These are phyloP conservation scores for Nycticryphes semicollaris DNA, from an alignment of 2,113 vertebrate genomes.

Conservation along the genomic window DNA sequence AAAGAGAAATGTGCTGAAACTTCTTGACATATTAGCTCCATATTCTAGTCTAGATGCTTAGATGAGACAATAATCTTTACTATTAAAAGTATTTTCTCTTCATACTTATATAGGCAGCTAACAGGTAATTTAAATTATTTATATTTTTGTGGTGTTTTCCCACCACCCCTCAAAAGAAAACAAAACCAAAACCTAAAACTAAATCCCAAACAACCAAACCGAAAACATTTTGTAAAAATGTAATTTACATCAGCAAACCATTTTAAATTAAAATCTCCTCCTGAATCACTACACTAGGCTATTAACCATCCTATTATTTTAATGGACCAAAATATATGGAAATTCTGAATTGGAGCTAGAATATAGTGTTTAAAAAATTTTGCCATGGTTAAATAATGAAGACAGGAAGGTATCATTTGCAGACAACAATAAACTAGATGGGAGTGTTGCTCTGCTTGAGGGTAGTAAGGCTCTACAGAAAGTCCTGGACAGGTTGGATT, in stretches of 20 bases:
- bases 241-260: not conserved
- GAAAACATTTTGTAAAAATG: not conserved
- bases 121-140: not conserved
- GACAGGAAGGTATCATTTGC: no score
- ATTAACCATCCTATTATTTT: not conserved
- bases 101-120: not conserved
- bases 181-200: no score
- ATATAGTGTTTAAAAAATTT: rapidly evolving
- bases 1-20: not conserved
- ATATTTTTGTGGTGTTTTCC: not conserved
- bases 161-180: no score
- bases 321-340: not conserved
- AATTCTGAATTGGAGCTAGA: not conserved
- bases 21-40: not conserved
- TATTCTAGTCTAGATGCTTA: not conserved
- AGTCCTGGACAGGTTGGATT: no score
- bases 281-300: not conserved
- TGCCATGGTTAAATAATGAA: not conserved
- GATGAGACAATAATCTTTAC: not conserved
- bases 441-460: no score
- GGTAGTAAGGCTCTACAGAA: no score
- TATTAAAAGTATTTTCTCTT: not conserved
- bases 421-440: no score
- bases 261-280: not conserved
- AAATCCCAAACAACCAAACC: no score